Base-by-base conservation (phyloP, 2,113 vertebrate species). In the Corvus moneduloides region DNA sequence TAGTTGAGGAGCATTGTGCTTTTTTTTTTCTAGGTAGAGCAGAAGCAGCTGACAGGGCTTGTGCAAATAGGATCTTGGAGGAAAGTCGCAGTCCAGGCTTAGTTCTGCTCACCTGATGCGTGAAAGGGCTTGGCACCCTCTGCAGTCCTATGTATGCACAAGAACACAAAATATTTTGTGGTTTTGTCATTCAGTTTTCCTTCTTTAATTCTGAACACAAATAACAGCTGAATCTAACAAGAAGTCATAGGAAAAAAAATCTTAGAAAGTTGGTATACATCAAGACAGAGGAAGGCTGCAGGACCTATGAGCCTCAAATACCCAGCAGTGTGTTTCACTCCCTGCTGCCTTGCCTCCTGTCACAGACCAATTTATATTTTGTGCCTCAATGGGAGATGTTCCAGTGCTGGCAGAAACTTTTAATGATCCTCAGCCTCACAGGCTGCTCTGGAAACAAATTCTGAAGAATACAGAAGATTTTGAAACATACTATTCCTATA, bases 311-410 rank as follows among this genome's bases (percentile, higher is more conserved):
- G 77, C 63, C 83, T 33, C 58, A 9, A 43, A 54, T 48, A n/a
- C 46, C 32, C 82, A 62, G 67, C 75, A 69, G 82, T 2, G 9
- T 48, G 15, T 66, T 83, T 51, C 63, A 19, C 63, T 58, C 84
- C 79, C 90, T 77, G 83, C 90, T 93, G 92, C 90, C 90, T 97
- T 82, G 83, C 85, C 87, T 72, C 30, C 82, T 94, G 79, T 33
- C 88, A 39, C 83, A 76, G 46, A 69, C 79, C 89, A 85, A 35
- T 86, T 96, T 74, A 16, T 81, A 69, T 93, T 93, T 96, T 90
- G 75, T 11, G 26, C 55, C 83, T 88, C 90, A 80, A 88, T 9
- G 69, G 90, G 75, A 91, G 79, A 80, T 68, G 71, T 84, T 91
- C 81, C 54, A 44, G 23, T 41, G 35, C 58, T 35, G 30, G 74